Conservation (phyloP, 2,888 invertebrate species). For the Spilarctia lutea region DNA sequence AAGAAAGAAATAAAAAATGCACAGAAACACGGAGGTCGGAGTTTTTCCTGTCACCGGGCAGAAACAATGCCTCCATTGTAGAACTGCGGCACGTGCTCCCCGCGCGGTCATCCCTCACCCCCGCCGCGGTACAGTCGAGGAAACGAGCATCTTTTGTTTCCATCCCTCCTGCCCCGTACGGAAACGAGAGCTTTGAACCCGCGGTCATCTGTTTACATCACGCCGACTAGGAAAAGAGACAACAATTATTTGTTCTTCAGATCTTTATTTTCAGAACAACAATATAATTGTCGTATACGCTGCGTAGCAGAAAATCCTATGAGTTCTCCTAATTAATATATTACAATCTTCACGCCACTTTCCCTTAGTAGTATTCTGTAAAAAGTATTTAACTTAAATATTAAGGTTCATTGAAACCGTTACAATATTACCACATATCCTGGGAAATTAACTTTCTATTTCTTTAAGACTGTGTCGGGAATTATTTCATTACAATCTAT, state of each 20-base stretch:
- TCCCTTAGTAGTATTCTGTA: background rate
- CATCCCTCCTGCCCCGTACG: conserved; percentile 69
- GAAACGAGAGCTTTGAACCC: conserved; percentile 81
- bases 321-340: background rate
- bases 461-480: background rate
- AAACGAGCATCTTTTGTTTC: conserved; percentile 86
- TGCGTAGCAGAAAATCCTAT: background rate
- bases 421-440: background rate
- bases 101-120: conserved; percentile 54
- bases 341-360: background rate
- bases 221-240: conserved; percentile 71
- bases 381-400: background rate
- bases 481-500: background rate
- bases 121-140: conserved; percentile 71
- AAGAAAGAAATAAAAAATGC: conserved; percentile 84
- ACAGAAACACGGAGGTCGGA: conserved; percentile 86
- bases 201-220: conserved; percentile 84
- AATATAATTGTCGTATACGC: background rate
- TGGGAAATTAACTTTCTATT: background rate
- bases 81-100: conserved; percentile 57
- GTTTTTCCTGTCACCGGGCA: conserved; percentile 87
- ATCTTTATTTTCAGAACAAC: conserved; percentile 20
- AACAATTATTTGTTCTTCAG: conserved; percentile 64
- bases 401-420: background rate
- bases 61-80: conserved; percentile 85